Evolutionary conservation across 2,888 invertebrate genomes (phyloP).

Genomic region (Arge pagana): DNA sequence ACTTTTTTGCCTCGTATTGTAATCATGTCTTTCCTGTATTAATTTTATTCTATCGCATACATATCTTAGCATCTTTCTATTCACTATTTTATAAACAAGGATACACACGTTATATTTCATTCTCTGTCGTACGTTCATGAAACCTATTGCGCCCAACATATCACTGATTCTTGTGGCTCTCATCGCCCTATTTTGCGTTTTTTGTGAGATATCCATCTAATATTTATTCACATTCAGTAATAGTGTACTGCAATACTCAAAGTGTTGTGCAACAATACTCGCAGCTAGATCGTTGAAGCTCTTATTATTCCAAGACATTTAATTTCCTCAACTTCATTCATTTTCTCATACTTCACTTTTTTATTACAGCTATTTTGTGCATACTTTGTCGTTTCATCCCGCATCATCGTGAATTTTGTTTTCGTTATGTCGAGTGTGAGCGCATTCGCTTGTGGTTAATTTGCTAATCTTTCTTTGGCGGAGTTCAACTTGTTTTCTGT

Average conservation of each 20-base stretch:
- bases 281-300: not conserved
- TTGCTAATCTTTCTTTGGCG: too few species aligned
- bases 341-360: not conserved
- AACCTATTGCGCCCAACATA: slow-evolving; percentile 15
- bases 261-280: slow-evolving; percentile 4
- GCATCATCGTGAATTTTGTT: not conserved
- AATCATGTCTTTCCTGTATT: too few species aligned
- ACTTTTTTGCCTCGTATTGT: too few species aligned
- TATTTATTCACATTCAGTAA: slow-evolving; percentile 5
- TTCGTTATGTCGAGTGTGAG: not conserved
- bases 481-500: too few species aligned
- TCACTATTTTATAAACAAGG: slow-evolving; percentile 16
- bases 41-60: not conserved
- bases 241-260: slow-evolving; percentile 13
- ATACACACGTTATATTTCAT: slow-evolving; percentile 18
- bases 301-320: not conserved
- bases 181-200: slow-evolving; percentile 23
- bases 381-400: not conserved
- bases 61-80: not conserved
- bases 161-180: slow-evolving; percentile 8
- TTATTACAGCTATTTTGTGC: not conserved
- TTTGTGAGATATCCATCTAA: slow-evolving; percentile 6
- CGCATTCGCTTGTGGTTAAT: not conserved
- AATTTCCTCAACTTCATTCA: not conserved
- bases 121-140: slow-evolving; percentile 18